phyloP scores from a whole-genome alignment of 2,888 invertebrate genomes.

The Cremastinae sp. region DNA sequence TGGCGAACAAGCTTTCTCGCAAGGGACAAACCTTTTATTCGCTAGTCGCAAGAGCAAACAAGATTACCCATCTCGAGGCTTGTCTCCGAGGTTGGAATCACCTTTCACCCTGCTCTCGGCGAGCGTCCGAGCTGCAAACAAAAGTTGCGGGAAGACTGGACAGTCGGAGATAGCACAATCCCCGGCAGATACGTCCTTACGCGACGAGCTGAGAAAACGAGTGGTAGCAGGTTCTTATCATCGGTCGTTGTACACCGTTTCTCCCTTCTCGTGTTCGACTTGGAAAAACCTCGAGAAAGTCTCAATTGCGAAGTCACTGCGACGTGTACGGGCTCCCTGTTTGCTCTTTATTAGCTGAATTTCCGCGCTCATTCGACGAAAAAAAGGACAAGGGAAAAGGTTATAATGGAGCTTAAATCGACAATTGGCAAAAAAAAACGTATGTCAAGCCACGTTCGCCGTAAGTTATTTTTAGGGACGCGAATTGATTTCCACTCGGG shows the following conservation, averaged over 20 bases:
- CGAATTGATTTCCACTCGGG: too few species aligned
- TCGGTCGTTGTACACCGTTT: neutral
- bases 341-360: too few species aligned
- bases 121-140: conserved; percentile 34
- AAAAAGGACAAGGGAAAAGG: conserved; percentile 17
- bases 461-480: too few species aligned
- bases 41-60: conserved; percentile 66
- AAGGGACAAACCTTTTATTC: conserved; percentile 12
- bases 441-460: too few species aligned
- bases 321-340: too few species aligned
- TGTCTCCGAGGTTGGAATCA: conserved; percentile 56
- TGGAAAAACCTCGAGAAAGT: too few species aligned
- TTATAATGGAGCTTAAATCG: conserved; percentile 30
- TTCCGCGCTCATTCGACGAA: neutral
- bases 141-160: conserved; percentile 44
- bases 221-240: neutral
- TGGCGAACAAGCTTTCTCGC: conserved; percentile 19
- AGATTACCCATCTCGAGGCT: conserved; percentile 67
- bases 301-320: too few species aligned
- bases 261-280: too few species aligned
- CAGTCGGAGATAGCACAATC: conserved; percentile 28
- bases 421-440: neutral
- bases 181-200: conserved; percentile 7
- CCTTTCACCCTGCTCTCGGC: conserved; percentile 61
- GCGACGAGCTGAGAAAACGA: neutral